Evolutionary conservation across 2,797 vertebrate species (phyloP), one percentile per base, ranked within the genome.

Genomic region (Coendou prehensilis): DNA sequence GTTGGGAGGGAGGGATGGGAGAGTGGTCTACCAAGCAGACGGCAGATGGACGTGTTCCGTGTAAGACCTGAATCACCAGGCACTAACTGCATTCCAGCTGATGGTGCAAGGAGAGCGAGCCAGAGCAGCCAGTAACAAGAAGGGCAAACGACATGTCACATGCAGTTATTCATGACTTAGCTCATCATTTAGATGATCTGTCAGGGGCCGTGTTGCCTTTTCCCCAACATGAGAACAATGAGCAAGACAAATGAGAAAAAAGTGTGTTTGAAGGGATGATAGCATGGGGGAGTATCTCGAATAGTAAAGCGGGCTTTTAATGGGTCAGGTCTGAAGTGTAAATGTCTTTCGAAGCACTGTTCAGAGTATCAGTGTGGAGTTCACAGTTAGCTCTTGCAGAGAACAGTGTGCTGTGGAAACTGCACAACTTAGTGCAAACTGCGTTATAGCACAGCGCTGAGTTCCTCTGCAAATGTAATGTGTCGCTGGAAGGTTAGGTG

Each of bases 381-480:
- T 95, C 88, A 93, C 83, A 84, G 87, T 22, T 92, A 71, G 30
- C 7, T 95, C 26, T 93, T 93, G 5, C 18, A 94, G 67, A 98
- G 59, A 61, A 59, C 28, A 59, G 30, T 41, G 28, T 89, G 11
- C 7, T 91, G 59, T 96, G 91, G 95, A 93, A 97, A 86, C 41
- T 67, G 17, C 4, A 64, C 59, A 97, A 88, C 37, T 57, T 79
- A 87, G 33, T 87, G 37, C 61, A 0, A 9, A 92, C 33, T 63
- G 41, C 37, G 45, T 91, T 73, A 76, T 56, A 78, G 75, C 83
- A 56, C 37, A 33, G 7, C 81, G 22, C 1, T 79, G 7, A 75
- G 0, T 91, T 5, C 33, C 93, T 61, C 88, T 96, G 57, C 93
- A 64, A 83, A 63, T n/a, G 37, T 61, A 73, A 45, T n/a, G 52